phyloP scores from a whole-genome alignment of 2,113 vertebrate genomes.

The Colinus virginianus region DNA sequence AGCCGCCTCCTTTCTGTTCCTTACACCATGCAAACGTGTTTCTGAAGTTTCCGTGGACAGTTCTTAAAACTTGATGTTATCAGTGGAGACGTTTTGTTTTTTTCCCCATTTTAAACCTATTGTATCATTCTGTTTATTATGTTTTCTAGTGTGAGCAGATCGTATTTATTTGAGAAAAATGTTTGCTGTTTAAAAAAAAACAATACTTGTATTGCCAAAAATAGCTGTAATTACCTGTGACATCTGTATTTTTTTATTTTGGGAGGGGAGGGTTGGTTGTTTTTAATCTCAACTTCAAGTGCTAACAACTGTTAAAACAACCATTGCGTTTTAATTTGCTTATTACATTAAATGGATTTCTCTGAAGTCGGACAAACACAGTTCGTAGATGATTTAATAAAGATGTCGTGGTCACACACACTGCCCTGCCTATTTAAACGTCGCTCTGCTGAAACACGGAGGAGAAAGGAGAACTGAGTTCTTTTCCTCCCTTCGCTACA shows the following conservation, averaged over 20 bases:
- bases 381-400: conserved; percentile 11
- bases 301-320: conserved; percentile 10
- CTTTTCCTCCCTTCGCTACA: neutral
- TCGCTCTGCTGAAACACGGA: neutral
- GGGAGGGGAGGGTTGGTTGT: neutral
- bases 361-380: neutral
- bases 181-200: conserved; percentile 45
- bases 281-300: conserved; percentile 40
- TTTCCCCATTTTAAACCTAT: neutral
- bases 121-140: conserved; percentile 38
- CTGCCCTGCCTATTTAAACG: neutral
- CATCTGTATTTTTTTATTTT: conserved; percentile 63
- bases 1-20: neutral
- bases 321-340: conserved; percentile 44
- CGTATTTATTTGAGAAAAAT: conserved; percentile 70
- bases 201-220: conserved; percentile 57
- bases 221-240: conserved; percentile 61
- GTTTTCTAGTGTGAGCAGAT: conserved; percentile 43
- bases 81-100: neutral
- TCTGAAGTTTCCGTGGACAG: neutral
- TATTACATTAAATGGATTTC: conserved; percentile 44
- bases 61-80: conserved; percentile 6
- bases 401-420: neutral
- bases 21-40: neutral
- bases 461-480: neutral